These are phyloP conservation scores for Brenthis hecate DNA, from an alignment of 2,888 invertebrate genomes.

Conservation along the genomic window DNA sequence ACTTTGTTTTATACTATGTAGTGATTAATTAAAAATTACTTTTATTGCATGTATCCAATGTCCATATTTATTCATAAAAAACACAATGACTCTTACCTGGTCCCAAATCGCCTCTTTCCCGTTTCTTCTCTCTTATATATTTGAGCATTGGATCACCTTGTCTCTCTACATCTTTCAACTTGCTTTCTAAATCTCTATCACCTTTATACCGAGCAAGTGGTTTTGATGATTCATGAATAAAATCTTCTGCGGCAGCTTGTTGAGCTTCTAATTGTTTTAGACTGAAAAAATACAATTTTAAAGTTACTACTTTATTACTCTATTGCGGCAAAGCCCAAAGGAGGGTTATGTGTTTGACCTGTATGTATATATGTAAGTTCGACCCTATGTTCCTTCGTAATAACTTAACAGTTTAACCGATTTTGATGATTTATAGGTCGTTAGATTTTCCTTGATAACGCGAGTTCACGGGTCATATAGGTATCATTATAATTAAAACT, in stretches of 20 bases:
- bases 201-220: constrained; percentile 95
- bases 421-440: too few relatives aligned
- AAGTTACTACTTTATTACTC: not conserved
- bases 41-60: too few relatives aligned
- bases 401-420: too few relatives aligned
- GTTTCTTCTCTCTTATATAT: constrained; percentile 87
- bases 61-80: not conserved
- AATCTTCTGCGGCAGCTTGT: constrained; percentile 86
- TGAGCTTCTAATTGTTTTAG: constrained; percentile 91
- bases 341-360: too few relatives aligned
- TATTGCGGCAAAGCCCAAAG: not conserved
- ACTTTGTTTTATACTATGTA: too few relatives aligned
- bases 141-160: constrained; percentile 97
- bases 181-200: constrained; percentile 93
- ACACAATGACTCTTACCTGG: constrained; percentile 69
- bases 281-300: constrained; percentile 59
- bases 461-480: too few relatives aligned
- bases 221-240: constrained; percentile 92
- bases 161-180: constrained; percentile 87
- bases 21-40: too few relatives aligned
- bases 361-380: too few relatives aligned
- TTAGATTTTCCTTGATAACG: too few relatives aligned
- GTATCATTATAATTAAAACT: too few relatives aligned
- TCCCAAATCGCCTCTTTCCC: constrained; percentile 76
- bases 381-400: too few relatives aligned